A percentile compares a stretch with the other conserved stretches of the same genome.
These are phyloP conservation scores for Sebastes trivittatus DNA, from an alignment of 2,797 vertebrate species.

Conservation along the genomic window DNA sequence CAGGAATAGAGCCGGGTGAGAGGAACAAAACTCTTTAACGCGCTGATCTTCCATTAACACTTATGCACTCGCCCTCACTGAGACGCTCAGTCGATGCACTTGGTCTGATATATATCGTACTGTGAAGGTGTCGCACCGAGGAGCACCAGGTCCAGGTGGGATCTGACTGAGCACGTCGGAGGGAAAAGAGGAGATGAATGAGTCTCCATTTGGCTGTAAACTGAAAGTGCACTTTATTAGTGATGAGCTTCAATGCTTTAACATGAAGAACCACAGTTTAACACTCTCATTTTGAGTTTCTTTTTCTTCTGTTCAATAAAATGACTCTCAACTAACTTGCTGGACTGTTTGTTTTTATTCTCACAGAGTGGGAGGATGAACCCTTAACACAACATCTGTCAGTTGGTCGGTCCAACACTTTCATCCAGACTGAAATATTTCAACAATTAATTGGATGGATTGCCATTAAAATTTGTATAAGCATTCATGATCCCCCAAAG, in stretches of 20 bases:
- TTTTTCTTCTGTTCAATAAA: constrained; percentile 78
- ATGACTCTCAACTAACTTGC: constrained; percentile 45
- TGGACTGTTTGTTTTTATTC: constrained; percentile 6
- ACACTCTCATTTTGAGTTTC: constrained; percentile 63
- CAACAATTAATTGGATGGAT: too few relatives aligned
- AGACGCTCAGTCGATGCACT: constrained; percentile 55
- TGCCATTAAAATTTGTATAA: too few relatives aligned
- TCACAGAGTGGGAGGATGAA: too few relatives aligned
- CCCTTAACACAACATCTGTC: too few relatives aligned
- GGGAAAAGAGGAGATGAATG: constrained; percentile 16
- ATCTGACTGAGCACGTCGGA: constrained; percentile 21
- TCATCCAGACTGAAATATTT: too few relatives aligned
- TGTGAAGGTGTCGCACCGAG: constrained; percentile 25
- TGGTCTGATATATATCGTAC: constrained; percentile 39
- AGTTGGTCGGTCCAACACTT: too few relatives aligned
- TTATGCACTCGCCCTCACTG: constrained; percentile 71
- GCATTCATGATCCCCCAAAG: too few relatives aligned
- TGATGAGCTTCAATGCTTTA: constrained; percentile 76
- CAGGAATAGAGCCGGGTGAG: constrained; percentile 14
- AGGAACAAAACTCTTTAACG: constrained; percentile 10
- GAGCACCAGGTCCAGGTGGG: neutral
- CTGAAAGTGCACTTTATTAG: constrained; percentile 84
- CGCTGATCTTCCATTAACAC: constrained; percentile 71
- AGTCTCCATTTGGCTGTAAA: constrained; percentile 54
- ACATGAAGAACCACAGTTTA: constrained; percentile 69